Conservation (phyloP, 2,113 vertebrate species). For the Otis tarda region DNA sequence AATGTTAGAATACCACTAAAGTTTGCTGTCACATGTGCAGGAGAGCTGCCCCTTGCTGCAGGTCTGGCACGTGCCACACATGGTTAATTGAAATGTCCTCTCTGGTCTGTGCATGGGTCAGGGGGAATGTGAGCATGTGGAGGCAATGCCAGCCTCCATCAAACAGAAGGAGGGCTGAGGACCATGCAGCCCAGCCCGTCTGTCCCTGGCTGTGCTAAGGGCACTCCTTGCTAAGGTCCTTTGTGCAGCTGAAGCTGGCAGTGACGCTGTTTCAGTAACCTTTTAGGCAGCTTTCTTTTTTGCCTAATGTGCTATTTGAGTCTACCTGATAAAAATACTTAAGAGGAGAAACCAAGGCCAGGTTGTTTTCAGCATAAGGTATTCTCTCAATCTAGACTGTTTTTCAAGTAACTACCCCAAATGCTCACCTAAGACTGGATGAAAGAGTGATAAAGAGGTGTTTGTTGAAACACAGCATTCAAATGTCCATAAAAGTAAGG, state of each 20-base stretch:
- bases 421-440: not conserved
- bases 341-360: not conserved
- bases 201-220: not conserved
- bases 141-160: not conserved
- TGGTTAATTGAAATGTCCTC: not conserved
- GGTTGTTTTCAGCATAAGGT: not conserved
- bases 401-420: not conserved
- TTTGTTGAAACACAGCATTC: not conserved
- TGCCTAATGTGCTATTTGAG: not conserved
- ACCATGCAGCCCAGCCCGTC: not conserved
- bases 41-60: not conserved
- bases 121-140: not conserved
- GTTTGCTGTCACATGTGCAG: accelerated
- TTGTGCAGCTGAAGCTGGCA: not conserved
- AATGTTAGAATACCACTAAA: not conserved
- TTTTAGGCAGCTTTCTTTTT: not conserved
- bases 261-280: not conserved
- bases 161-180: not conserved
- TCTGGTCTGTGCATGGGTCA: not conserved
- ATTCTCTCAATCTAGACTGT: not conserved
- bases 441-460: not conserved
- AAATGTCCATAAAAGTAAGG: not conserved
- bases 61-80: not conserved
- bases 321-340: not conserved
- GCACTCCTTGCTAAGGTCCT: not conserved